Conservation (phyloP, 2,113 vertebrate genomes). For the Fukomys damarensis region DNA sequence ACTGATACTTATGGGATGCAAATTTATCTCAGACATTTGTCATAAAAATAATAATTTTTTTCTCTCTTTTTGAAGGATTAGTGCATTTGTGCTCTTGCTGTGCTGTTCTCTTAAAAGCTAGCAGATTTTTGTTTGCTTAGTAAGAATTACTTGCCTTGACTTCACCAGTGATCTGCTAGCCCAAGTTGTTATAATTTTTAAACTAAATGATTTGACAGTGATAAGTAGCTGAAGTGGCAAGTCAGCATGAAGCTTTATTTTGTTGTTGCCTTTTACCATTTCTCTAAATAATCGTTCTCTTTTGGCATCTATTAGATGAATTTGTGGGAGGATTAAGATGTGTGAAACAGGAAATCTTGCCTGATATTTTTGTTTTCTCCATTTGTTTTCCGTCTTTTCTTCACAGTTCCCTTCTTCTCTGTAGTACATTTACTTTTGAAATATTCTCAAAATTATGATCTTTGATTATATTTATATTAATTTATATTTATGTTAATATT, state of each 20-base stretch:
- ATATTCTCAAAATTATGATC: constrained; percentile 12
- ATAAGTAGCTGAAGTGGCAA: constrained; percentile 40
- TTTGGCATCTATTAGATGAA: not conserved
- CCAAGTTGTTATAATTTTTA: constrained; percentile 34
- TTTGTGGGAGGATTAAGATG: not conserved
- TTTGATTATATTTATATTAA: too few species aligned
- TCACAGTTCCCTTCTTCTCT: not conserved
- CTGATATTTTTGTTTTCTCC: not conserved
- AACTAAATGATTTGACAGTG: constrained; percentile 34
- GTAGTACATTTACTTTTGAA: not conserved
- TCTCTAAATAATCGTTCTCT: not conserved
- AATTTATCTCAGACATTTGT: constrained; percentile 44
- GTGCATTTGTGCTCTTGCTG: not conserved
- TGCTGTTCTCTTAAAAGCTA: constrained; percentile 4
- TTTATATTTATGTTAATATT: too few species aligned
- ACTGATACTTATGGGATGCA: not conserved
- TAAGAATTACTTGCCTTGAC: constrained; percentile 28
- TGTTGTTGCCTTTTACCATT: constrained; percentile 45
- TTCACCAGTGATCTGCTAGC: not conserved
- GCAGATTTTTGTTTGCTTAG: constrained; percentile 6
- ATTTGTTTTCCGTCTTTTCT: constrained; percentile 20
- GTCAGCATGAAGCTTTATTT: not conserved
- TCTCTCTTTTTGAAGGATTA: constrained; percentile 4
- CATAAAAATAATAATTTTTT: constrained; percentile 21
- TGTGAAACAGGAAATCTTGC: not conserved